Evolutionary conservation across 1,140 invertebrate species (phyloP), one percentile per base, ranked within the genome.

Genomic region (Trachymyrmex cornetzi): DNA sequence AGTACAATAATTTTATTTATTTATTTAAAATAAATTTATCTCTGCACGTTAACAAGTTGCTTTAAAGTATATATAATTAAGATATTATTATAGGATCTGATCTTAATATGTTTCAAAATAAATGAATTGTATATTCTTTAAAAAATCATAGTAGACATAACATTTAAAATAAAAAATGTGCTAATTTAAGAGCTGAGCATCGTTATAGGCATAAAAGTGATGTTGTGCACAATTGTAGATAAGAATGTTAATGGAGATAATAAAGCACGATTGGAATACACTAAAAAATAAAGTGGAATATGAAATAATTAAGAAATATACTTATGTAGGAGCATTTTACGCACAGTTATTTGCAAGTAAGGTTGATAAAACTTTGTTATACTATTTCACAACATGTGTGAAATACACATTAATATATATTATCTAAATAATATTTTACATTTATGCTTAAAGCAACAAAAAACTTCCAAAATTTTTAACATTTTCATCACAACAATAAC

Each of bases 321-420:
- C 86, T 22, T 48, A 61, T 22, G 22, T 44, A 3, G 57, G 63
- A 22, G 38, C 44, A 84, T 27, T 63, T 27, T 74, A 84, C 19
- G 38, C 79, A 48, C 66, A 55, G 3, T 0, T 87, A 50, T 84
- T 84, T 71, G 38, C 79, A 84, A 0, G 86, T 87, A 84, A 87
- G 69, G 30, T 44, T 16, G 3, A 3, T 48, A 1, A 48, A 55
- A 69, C 14, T 44, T 80, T 53, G 38, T 80, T 55, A n/a, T 14
- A 4, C 11, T 77, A 16, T 22, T 66, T 79, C 1, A 14, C 6
- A 19, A 64, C 5, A 64, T 27, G 12, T 64, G 50, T 77, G n/a
- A 63, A 34, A 66, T 34, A 64, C 3, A 22, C 14, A 16, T 77
- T 53, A 16, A 27, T 44, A 77, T 61, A 27, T 44, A 77, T 61